phyloP scores from a whole-genome alignment of 1,140 invertebrate genomes.

The Plodia interpunctella region DNA sequence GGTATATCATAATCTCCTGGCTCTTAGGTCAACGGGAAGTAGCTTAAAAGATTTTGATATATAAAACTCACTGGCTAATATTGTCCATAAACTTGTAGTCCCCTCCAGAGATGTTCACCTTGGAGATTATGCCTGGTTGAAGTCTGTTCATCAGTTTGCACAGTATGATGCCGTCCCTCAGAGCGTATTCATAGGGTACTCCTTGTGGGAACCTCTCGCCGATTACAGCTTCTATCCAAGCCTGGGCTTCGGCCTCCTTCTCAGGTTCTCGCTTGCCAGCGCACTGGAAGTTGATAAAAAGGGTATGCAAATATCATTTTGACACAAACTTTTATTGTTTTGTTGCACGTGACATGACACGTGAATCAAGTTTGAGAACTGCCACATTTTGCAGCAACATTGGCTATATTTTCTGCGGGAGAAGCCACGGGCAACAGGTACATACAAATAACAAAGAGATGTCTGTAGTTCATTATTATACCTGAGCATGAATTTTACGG shows the following conservation, averaged over 20 bases:
- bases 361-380: too few relatives aligned
- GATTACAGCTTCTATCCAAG: slow-evolving; percentile 92
- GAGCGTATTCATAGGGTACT: slow-evolving; percentile 85
- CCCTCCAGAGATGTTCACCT: slow-evolving; percentile 90
- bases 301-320: too few relatives aligned
- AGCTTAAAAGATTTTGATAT: too few relatives aligned
- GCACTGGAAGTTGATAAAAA: slow-evolving; percentile 78
- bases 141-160: slow-evolving; percentile 93
- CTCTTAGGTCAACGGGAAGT: too few relatives aligned
- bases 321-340: too few relatives aligned
- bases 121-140: slow-evolving; percentile 89
- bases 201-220: slow-evolving; percentile 86
- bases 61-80: slow-evolving; percentile 85
- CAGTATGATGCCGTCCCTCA: slow-evolving; percentile 89
- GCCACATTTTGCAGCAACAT: too few relatives aligned
- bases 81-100: slow-evolving; percentile 98
- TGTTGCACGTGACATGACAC: too few relatives aligned
- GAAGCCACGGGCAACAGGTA: too few relatives aligned
- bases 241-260: slow-evolving; percentile 88
- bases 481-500: not conserved
- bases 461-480: not conserved
- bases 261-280: slow-evolving; percentile 90
- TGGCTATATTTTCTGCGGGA: too few relatives aligned
- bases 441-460: not conserved
- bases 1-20: too few relatives aligned